Evolutionary conservation across 2,888 invertebrate species (phyloP).

Genomic region (Dorcus hopei): DNA sequence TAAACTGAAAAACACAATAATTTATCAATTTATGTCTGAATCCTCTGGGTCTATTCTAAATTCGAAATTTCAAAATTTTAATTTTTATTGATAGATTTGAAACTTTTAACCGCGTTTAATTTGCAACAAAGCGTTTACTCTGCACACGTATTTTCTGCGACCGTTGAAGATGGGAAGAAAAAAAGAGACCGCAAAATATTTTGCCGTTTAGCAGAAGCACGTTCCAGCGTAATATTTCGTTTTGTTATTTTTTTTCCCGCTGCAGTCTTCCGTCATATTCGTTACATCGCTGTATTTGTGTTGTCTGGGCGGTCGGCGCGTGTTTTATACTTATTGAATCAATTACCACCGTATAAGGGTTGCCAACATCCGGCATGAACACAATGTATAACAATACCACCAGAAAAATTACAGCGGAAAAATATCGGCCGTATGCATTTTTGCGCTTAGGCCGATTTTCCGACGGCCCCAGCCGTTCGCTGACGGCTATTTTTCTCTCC

Average conservation of each 20-base stretch:
- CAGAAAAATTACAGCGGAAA: slow-evolving; percentile 22
- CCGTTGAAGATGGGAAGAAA: neutral
- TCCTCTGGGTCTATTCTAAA: no score
- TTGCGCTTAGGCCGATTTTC: slow-evolving; percentile 16
- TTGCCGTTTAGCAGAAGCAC: slow-evolving; percentile 10
- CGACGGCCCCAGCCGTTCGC: slow-evolving; percentile 25
- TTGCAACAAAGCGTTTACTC: no score
- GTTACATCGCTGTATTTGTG: slow-evolving; percentile 45
- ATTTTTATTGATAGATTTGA: no score
- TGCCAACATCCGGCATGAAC: slow-evolving; percentile 43
- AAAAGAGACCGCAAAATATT: slow-evolving; percentile 3
- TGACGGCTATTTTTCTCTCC: slow-evolving; percentile 38
- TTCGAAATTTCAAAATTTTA: no score
- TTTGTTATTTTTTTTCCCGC: slow-evolving; percentile 16
- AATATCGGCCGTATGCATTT: slow-evolving; percentile 13
- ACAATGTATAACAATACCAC: slow-evolving; percentile 27
- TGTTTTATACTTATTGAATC: slow-evolving; percentile 51
- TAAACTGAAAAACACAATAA: no score
- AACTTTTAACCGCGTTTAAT: no score
- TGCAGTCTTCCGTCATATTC: slow-evolving; percentile 23
- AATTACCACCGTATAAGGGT: slow-evolving; percentile 49
- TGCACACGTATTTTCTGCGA: no score
- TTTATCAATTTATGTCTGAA: no score
- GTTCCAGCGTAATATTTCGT: slow-evolving; percentile 12
- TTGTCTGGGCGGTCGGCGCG: slow-evolving; percentile 41